Evolutionary conservation across 2,113 vertebrate genomes (phyloP).

Genomic region (Bufo bufo): DNA sequence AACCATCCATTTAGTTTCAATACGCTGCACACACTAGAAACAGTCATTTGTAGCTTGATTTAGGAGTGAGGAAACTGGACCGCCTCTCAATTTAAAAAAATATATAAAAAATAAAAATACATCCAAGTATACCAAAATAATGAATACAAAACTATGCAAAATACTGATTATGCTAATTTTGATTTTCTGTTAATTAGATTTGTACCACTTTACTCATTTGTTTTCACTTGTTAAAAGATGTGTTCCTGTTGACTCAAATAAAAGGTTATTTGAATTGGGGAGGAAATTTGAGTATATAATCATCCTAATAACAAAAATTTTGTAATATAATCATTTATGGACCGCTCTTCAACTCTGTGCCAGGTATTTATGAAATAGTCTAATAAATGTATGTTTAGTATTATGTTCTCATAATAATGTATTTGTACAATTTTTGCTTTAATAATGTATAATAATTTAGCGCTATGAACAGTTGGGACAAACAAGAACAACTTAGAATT

Average conservation of each 20-base stretch:
- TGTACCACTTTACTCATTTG: conserved; percentile 13
- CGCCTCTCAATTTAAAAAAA: not conserved
- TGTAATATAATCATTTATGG: not conserved
- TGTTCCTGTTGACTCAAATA: not conserved
- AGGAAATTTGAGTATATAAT: not conserved
- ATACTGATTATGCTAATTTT: not conserved
- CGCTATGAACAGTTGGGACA: too few species aligned
- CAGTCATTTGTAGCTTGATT: not conserved
- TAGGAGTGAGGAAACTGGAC: not conserved
- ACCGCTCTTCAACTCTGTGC: not conserved
- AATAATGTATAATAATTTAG: too few species aligned
- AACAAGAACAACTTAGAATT: too few species aligned
- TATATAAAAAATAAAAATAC: not conserved
- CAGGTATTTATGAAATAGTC: not conserved
- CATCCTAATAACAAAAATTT: not conserved
- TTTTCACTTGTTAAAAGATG: conserved; percentile 13
- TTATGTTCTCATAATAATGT: not conserved
- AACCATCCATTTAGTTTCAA: too few species aligned
- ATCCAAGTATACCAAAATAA: not conserved
- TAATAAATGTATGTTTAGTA: not conserved
- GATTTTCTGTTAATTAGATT: conserved; percentile 27
- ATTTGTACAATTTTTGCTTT: too few species aligned
- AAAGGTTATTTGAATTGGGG: not conserved
- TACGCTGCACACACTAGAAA: too few species aligned
- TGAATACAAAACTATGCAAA: conserved; percentile 13